Percentiles rank a stretch among this genome's conserved stretches.
Evolutionary conservation across 1,140 invertebrate genomes (phyloP).

Genomic region (Drosophila ambigua): DNA sequence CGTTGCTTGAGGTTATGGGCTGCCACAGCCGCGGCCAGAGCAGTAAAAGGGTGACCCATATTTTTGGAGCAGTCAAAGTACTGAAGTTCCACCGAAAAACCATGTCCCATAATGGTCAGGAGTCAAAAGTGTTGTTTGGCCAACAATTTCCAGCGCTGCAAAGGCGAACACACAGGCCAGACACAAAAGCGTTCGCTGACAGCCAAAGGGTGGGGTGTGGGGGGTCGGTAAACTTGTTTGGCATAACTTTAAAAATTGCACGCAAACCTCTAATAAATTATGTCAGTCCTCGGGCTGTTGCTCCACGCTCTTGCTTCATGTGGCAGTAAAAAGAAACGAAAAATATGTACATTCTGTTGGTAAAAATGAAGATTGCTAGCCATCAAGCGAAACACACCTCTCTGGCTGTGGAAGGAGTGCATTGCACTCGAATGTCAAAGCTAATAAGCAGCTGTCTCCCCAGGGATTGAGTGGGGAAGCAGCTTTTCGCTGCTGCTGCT

Average conservation of each 20-base stretch:
- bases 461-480: constrained; percentile 9
- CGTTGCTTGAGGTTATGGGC: constrained; percentile 28
- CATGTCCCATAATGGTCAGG: no score
- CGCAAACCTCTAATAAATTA: constrained; percentile 59
- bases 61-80: no score
- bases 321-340: constrained; percentile 42
- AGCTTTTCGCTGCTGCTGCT: constrained; percentile 6
- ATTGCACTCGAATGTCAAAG: constrained; percentile 53
- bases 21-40: background rate
- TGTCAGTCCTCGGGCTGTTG: constrained; percentile 1
- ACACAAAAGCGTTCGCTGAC: no score
- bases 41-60: no score
- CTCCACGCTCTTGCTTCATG: constrained; percentile 19
- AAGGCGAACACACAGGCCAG: no score
- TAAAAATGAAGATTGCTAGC: constrained; percentile 45
- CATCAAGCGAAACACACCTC: constrained; percentile 36
- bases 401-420: constrained; percentile 21
- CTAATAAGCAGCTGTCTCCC: constrained; percentile 64
- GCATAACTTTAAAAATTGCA: constrained; percentile 42
- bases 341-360: constrained; percentile 41
- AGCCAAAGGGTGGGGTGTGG: no score
- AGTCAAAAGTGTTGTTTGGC: no score
- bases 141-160: no score
- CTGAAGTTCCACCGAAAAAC: no score
- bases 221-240: background rate